phyloP scores from a whole-genome alignment of 64 coral and sea anemone species.

The Montipora efflorescens region DNA sequence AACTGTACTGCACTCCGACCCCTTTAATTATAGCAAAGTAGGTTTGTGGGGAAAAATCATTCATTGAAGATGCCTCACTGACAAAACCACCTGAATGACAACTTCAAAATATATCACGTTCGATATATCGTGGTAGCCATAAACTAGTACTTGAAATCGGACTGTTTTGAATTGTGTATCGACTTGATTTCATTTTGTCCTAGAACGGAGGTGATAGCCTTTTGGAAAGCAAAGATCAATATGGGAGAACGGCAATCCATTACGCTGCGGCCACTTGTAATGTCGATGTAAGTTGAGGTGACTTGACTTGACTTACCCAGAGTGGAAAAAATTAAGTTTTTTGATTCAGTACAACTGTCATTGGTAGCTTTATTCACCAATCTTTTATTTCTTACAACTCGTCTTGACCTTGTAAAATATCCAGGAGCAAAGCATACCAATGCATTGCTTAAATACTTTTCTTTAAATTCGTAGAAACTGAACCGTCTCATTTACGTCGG shows the following conservation, averaged over 20 bases:
- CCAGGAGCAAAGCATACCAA: not conserved
- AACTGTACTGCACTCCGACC: not conserved
- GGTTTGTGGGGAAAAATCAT: too few relatives aligned
- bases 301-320: not conserved
- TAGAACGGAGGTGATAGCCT: conserved; percentile 51
- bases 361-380: not conserved
- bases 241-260: conserved; percentile 63
- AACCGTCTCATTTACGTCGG: conserved; percentile 37
- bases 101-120: too few relatives aligned
- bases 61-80: too few relatives aligned
- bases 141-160: not conserved
- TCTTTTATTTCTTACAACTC: not conserved
- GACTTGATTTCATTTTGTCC: not conserved
- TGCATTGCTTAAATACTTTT: not conserved
- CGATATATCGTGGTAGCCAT: too few relatives aligned
- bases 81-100: too few relatives aligned
- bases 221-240: conserved; percentile 49
- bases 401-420: too few relatives aligned
- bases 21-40: too few relatives aligned
- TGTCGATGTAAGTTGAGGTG: conserved; percentile 16
- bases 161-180: not conserved
- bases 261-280: conserved; percentile 40
- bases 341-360: too few relatives aligned
- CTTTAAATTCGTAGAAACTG: not conserved
- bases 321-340: too few relatives aligned